Evolutionary conservation across 2,797 vertebrate species (phyloP).

Genomic region (Poeciliopsis paucimaculata): DNA sequence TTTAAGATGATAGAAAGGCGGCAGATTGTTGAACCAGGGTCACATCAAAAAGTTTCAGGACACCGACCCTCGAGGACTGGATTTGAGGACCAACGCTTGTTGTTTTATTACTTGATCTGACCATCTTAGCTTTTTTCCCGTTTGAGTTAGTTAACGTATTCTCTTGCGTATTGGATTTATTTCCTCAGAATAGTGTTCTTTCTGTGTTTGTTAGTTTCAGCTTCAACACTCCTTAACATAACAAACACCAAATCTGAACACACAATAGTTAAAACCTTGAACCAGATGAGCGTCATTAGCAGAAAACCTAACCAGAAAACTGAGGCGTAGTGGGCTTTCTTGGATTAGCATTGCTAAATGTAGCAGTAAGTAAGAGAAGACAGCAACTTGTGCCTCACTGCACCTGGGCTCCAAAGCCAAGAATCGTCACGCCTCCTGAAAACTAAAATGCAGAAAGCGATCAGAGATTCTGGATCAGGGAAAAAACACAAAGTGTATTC

Average conservation of each 20-base stretch:
- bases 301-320: neutral
- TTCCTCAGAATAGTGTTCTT: neutral
- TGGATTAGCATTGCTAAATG: neutral
- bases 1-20: neutral
- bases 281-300: neutral
- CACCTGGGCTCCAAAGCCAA: neutral
- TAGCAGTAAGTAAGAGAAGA: neutral
- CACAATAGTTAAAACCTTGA: neutral
- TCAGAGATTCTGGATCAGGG: neutral
- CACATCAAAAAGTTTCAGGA: neutral
- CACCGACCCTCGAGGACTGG: neutral
- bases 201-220: neutral
- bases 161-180: neutral
- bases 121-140: too few species aligned
- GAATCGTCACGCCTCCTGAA: neutral
- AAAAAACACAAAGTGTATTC: neutral
- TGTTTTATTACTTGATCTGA: neutral
- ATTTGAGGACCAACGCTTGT: neutral
- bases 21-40: neutral
- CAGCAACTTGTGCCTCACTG: neutral
- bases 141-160: neutral
- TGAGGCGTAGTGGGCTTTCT: neutral
- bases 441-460: neutral
- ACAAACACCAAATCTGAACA: neutral
- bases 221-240: neutral